phyloP scores from a whole-genome alignment of 2,797 vertebrate species.

The Salarias fasciatus region DNA sequence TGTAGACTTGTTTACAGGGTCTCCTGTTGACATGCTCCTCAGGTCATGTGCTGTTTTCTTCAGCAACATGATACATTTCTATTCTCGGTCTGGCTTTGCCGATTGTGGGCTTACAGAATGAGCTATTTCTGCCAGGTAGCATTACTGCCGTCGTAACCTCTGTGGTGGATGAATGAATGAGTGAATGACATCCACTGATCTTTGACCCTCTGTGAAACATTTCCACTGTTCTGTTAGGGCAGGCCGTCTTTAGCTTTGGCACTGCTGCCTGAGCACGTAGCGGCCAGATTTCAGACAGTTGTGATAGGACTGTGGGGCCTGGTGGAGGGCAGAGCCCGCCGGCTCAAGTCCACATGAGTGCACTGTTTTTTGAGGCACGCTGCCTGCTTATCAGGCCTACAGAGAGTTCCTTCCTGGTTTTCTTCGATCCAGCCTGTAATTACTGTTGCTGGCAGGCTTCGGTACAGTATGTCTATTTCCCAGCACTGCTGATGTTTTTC shows the following conservation, averaged over 20 bases:
- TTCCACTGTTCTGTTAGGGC: slow-evolving; percentile 37
- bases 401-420: slow-evolving; percentile 86
- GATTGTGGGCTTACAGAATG: slow-evolving; percentile 54
- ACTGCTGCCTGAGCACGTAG: slow-evolving; percentile 38
- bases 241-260: slow-evolving; percentile 70
- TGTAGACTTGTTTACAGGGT: slow-evolving; percentile 17
- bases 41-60: slow-evolving; percentile 64
- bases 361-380: slow-evolving; percentile 70
- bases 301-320: slow-evolving; percentile 63
- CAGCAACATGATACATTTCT: slow-evolving; percentile 74
- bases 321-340: slow-evolving; percentile 53
- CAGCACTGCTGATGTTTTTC: slow-evolving; percentile 75
- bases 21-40: slow-evolving; percentile 45
- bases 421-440: slow-evolving; percentile 77
- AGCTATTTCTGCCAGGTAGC: slow-evolving; percentile 54
- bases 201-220: slow-evolving; percentile 37
- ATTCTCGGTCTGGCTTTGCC: slow-evolving; percentile 73
- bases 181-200: not conserved
- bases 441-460: slow-evolving; percentile 61
- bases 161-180: slow-evolving; percentile 11
- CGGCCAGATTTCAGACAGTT: slow-evolving; percentile 64
- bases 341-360: slow-evolving; percentile 55
- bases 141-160: slow-evolving; percentile 31
- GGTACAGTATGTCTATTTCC: slow-evolving; percentile 66
- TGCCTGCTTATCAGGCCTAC: slow-evolving; percentile 77